Evolutionary conservation across 2,797 vertebrate genomes (phyloP), one percentile per base, ranked within the genome.

Genomic region (Sphaeramia orbicularis): DNA sequence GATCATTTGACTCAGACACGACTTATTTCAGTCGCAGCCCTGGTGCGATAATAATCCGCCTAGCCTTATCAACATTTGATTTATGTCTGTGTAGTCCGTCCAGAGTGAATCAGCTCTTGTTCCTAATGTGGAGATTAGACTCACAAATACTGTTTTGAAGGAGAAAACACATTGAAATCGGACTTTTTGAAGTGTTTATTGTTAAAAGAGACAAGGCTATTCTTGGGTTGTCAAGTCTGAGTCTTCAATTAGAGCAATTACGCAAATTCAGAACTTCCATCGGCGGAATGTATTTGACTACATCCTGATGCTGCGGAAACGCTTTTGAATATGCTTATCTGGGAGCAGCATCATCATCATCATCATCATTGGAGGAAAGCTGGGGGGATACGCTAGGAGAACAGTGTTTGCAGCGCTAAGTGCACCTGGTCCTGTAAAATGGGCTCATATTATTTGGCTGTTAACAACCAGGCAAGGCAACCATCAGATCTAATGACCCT

Each of bases 381-480:
- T n/a, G 71, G 41, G 52, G 15, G 43, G 19, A 76, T 72, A 60
- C 49, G 57, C 64, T 42, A 45, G 14, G 18, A 56, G 50, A 64
- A 59, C 54, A 56, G 53, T 18, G 53, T 57, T 70, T 63, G 74
- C 67, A 65, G 47, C 66, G 60, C 78, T 81, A 74, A 82, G 72
- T 81, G 76, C 76, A 80, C 80, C 71, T 61, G 53, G 69, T 68
- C 70, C 58, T 76, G 56, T 75, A 53, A 77, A 89, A 81, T 74
- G 62, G 70, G 64, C 66, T 83, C 37, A 30, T 78, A 69, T 81
- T 85, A 77, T 86, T 80, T 79, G 62, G 67, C 67, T 67, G 67
- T 70, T 83, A 84, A 84, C 75, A 80, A 79, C 65, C 77, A 67
- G 78, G 73, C 56, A 74, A 78, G 56, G 78, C 72, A 85, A 78